phyloP scores from a whole-genome alignment of 2,113 vertebrate genomes.

The Catharus bicknelli region DNA sequence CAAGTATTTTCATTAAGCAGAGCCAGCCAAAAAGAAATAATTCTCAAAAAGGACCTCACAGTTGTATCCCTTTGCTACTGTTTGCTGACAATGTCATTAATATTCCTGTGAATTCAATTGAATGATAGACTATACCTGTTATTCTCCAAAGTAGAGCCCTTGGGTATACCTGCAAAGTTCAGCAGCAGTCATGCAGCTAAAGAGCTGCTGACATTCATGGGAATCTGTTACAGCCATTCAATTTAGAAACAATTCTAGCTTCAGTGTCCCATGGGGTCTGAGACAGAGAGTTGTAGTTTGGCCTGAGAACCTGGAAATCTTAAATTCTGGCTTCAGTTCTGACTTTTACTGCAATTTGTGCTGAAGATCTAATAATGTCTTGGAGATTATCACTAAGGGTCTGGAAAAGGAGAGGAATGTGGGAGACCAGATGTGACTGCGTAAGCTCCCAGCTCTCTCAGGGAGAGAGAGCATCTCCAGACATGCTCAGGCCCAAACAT shows the following conservation, averaged over 20 bases:
- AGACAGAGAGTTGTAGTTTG: background rate
- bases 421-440: background rate
- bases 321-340: slow-evolving; percentile 20
- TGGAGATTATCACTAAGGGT: background rate
- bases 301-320: slow-evolving; percentile 5
- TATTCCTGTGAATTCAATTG: slow-evolving; percentile 40
- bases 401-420: background rate
- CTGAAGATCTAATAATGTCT: background rate
- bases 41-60: slow-evolving; percentile 18
- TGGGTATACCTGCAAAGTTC: slow-evolving; percentile 50
- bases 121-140: slow-evolving; percentile 34
- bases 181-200: slow-evolving; percentile 56
- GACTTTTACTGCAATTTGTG: background rate
- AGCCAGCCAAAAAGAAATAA: slow-evolving; percentile 7
- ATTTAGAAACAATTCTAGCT: slow-evolving; percentile 31
- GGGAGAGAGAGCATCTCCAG: background rate
- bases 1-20: slow-evolving; percentile 24
- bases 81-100: slow-evolving; percentile 49
- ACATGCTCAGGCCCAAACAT: background rate
- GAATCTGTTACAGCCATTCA: slow-evolving; percentile 51
- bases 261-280: background rate
- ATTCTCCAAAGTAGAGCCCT: slow-evolving; percentile 23
- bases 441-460: background rate
- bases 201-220: slow-evolving; percentile 60
- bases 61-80: slow-evolving; percentile 39